phyloP scores from a whole-genome alignment of 2,888 invertebrate species.

The Liopterus haemorrhoidalis region DNA sequence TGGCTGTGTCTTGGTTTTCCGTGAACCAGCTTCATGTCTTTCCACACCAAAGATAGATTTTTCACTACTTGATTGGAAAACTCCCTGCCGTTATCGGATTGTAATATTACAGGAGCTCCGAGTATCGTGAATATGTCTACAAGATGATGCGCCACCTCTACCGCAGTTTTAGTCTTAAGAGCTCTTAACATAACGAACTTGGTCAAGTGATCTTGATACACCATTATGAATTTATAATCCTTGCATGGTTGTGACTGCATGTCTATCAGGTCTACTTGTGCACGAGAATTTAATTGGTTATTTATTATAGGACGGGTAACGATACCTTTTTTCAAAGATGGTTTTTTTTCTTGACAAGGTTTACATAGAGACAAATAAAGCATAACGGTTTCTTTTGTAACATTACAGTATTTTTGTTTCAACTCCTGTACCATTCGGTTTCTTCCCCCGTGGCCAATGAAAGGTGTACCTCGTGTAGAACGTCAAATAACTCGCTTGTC shows the following conservation, averaged over 20 bases:
- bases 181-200: constrained; percentile 39
- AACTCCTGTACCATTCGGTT: constrained; percentile 21
- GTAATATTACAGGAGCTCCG: constrained; percentile 38
- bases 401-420: constrained; percentile 24
- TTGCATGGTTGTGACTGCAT: constrained; percentile 36
- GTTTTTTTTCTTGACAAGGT: constrained; percentile 16
- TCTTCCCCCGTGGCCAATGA: constrained; percentile 21
- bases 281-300: constrained; percentile 32
- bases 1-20: constrained; percentile 36
- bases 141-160: constrained; percentile 36
- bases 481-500: constrained; percentile 18
- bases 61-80: constrained; percentile 33
- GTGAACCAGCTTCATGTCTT: constrained; percentile 37
- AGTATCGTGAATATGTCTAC: constrained; percentile 38
- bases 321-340: constrained; percentile 13
- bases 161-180: constrained; percentile 34
- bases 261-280: constrained; percentile 40
- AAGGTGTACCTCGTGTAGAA: constrained; percentile 22
- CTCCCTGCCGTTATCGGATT: constrained; percentile 37
- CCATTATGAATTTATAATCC: constrained; percentile 38
- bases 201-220: constrained; percentile 39
- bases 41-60: constrained; percentile 35
- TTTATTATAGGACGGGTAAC: constrained; percentile 12
- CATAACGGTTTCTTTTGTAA: constrained; percentile 21
- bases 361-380: constrained; percentile 19